Percentiles rank a stretch among this genome's conserved stretches.
phyloP scores from a whole-genome alignment of 1,140 invertebrate genomes.

The Drusus annulatus region DNA sequence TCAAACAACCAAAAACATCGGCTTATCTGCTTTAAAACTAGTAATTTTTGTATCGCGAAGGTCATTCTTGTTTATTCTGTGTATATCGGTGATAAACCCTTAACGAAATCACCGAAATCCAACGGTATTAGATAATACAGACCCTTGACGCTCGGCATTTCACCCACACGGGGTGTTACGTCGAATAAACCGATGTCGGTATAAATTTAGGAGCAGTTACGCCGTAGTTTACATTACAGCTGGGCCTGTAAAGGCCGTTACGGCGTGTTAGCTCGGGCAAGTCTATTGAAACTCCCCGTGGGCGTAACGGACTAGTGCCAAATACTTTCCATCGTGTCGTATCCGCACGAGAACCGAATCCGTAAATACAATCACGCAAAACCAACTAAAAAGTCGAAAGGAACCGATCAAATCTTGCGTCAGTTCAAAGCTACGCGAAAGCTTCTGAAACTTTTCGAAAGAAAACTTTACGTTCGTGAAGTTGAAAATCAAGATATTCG shows the following conservation, averaged over 20 bases:
- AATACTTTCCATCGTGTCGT: constrained; percentile 11
- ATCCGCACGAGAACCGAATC: background rate
- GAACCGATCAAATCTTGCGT: background rate
- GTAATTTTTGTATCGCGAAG: too few relatives aligned
- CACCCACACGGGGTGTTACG: too few relatives aligned
- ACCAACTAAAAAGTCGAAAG: background rate
- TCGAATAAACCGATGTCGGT: too few relatives aligned
- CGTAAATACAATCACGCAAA: background rate
- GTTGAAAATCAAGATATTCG: background rate
- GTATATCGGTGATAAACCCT: too few relatives aligned
- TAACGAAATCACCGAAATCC: background rate
- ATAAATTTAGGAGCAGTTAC: constrained; percentile 11
- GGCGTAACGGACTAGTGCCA: constrained; percentile 22
- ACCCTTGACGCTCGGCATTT: background rate
- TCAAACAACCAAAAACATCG: too few relatives aligned
- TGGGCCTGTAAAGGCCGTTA: constrained; percentile 12
- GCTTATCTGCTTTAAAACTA: too few relatives aligned
- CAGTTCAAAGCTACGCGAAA: background rate
- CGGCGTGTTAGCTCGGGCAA: constrained; percentile 10
- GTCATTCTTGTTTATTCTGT: too few relatives aligned
- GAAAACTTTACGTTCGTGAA: background rate
- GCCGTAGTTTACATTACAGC: constrained; percentile 21
- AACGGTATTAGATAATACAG: background rate
- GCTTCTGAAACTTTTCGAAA: constrained; percentile 5
- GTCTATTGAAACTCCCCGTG: constrained; percentile 32